A percentile compares a stretch with the other conserved stretches of the same genome.
Conservation (phyloP, 2,797 vertebrate species). For the Epinephelus awoara region DNA sequence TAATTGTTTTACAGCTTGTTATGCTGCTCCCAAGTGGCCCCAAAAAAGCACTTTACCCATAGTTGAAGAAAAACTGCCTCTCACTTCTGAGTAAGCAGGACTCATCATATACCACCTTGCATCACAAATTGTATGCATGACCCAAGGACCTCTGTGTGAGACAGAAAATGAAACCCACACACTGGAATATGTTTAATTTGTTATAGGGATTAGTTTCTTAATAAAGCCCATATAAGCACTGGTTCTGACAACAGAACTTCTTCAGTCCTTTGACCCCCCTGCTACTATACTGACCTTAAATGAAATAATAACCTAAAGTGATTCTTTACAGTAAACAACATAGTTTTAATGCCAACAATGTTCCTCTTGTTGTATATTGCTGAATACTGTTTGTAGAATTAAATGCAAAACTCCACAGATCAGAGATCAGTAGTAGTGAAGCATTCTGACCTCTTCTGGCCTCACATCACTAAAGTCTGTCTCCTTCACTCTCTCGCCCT, state of each 20-base stretch:
- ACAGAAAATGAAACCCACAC: not conserved
- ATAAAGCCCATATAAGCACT: not conserved
- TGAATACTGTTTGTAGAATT: not conserved
- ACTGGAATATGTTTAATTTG: not conserved
- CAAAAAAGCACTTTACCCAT: not conserved
- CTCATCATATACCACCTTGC: not conserved
- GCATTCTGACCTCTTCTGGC: not conserved
- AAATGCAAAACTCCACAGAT: not conserved
- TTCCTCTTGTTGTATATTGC: not conserved
- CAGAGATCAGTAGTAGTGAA: not conserved
- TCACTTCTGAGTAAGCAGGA: not conserved
- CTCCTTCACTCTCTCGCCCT: not conserved
- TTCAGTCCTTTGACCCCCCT: not conserved
- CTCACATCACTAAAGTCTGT: not conserved
- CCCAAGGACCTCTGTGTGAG: not conserved
- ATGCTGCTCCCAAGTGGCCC: not conserved
- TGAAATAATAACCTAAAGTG: not conserved
- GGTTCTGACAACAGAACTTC: not conserved
- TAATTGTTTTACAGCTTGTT: not conserved
- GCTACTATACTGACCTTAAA: not conserved
- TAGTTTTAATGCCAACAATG: not conserved
- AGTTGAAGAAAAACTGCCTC: not conserved
- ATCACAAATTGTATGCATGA: not conserved
- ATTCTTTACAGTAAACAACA: not conserved
- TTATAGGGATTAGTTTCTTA: not conserved